phyloP scores from a whole-genome alignment of 2,888 invertebrate genomes.

The Liopterus haemorrhoidalis region DNA sequence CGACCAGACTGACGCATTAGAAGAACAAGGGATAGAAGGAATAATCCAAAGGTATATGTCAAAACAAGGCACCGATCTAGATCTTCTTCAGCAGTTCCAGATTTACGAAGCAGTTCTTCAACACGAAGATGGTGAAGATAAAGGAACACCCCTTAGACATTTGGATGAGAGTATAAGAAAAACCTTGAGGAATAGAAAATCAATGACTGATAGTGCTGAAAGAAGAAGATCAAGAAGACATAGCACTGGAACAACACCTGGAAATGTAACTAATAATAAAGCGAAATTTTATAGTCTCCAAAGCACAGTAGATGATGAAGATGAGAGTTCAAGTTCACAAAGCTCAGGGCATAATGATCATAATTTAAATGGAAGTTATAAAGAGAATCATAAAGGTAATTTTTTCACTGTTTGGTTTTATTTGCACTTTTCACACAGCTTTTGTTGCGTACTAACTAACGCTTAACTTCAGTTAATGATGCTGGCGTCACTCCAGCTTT shows the following conservation, averaged over 20 bases:
- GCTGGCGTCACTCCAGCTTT: conserved; percentile 78
- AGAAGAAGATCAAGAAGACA: conserved; percentile 74
- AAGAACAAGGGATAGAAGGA: conserved; percentile 87
- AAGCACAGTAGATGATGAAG: conserved; percentile 47
- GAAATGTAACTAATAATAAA: conserved; percentile 35
- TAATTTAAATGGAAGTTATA: conserved; percentile 53
- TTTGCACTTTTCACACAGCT: neutral
- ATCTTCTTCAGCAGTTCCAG: conserved; percentile 87
- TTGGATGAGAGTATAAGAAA: conserved; percentile 65
- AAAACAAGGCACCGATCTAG: conserved; percentile 72
- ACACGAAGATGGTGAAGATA: conserved; percentile 77
- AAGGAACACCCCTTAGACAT: conserved; percentile 59
- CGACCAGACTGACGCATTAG: conserved; percentile 92
- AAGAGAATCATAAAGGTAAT: conserved; percentile 52
- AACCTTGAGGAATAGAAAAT: conserved; percentile 65
- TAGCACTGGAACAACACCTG: conserved; percentile 62
- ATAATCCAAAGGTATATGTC: conserved; percentile 62
- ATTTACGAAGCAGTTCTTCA: conserved; percentile 90
- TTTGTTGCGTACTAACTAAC: conserved; percentile 13
- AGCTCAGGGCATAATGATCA: conserved; percentile 50
- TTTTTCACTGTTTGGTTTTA: conserved; percentile 19
- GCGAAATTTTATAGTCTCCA: conserved; percentile 18
- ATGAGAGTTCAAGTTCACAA: conserved; percentile 57
- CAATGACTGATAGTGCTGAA: conserved; percentile 57
- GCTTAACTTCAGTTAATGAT: conserved; percentile 51